phyloP scores from a whole-genome alignment of 2,888 invertebrate genomes.

The Hydriomena furcata region DNA sequence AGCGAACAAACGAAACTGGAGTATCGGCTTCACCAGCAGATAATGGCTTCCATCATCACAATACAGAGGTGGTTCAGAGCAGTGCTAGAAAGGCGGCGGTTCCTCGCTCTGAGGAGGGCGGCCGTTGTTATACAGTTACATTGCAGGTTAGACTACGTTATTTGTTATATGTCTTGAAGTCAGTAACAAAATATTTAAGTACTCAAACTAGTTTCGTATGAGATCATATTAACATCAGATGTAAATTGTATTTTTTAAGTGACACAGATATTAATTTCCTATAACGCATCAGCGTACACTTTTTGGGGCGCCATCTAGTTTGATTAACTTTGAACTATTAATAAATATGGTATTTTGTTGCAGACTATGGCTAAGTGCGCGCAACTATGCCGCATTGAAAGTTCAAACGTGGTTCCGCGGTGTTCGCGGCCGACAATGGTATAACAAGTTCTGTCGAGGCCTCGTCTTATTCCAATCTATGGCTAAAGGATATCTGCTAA shows the following conservation, averaged over 20 bases:
- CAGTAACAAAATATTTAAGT: too few relatives aligned
- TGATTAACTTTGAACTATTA: too few relatives aligned
- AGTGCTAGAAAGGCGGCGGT: conserved; percentile 90
- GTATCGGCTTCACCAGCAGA: conserved; percentile 95
- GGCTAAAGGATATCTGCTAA: conserved; percentile 86
- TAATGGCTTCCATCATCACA: conserved; percentile 95
- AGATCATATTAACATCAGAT: too few relatives aligned
- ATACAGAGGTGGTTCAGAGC: conserved; percentile 96
- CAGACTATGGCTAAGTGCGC: conserved; percentile 75
- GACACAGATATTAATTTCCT: too few relatives aligned
- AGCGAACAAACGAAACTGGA: conserved; percentile 96
- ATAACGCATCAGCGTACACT: too few relatives aligned
- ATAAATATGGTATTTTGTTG: conserved; percentile 1
- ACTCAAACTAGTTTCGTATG: too few relatives aligned
- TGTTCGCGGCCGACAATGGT: conserved; percentile 86
- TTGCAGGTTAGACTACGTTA: conserved; percentile 60
- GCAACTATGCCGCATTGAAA: conserved; percentile 84
- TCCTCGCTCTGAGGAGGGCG: conserved; percentile 88
- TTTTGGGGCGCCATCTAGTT: too few relatives aligned
- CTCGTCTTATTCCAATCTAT: conserved; percentile 88
- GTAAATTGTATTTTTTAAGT: too few relatives aligned
- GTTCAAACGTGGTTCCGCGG: conserved; percentile 93
- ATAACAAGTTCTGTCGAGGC: conserved; percentile 83
- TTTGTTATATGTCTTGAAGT: too few relatives aligned
- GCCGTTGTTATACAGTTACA: conserved; percentile 88